A percentile compares a stretch with the other conserved stretches of the same genome.
Evolutionary conservation across 2,113 vertebrate species (phyloP).

Genomic region (Trinectes maculatus): DNA sequence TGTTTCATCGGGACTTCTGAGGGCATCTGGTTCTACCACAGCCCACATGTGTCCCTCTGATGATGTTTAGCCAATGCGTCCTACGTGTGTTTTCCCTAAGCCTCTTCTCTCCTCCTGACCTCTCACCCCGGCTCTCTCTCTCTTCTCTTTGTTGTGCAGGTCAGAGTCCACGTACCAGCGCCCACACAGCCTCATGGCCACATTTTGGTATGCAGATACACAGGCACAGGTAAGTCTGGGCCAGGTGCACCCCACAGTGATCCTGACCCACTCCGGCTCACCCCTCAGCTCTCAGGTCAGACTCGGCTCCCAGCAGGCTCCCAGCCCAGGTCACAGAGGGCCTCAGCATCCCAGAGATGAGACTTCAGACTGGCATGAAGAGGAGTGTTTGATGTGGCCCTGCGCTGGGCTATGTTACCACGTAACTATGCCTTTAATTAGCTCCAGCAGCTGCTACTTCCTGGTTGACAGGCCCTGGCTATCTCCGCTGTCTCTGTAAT

Average conservation of each 20-base stretch:
- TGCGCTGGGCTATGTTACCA: constrained; percentile 80
- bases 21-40: constrained; percentile 71
- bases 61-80: constrained; percentile 69
- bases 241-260: constrained; percentile 73
- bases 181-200: constrained; percentile 63
- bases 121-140: constrained; percentile 72
- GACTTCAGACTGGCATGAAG: constrained; percentile 77
- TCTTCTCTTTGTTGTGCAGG: constrained; percentile 79
- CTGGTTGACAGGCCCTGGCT: constrained; percentile 78
- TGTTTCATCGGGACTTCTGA: constrained; percentile 58
- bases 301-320: constrained; percentile 71
- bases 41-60: constrained; percentile 70
- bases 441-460: constrained; percentile 87
- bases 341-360: constrained; percentile 77
- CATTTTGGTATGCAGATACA: constrained; percentile 72
- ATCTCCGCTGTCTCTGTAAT: constrained; percentile 83
- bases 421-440: constrained; percentile 87
- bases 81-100: constrained; percentile 71
- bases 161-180: constrained; percentile 67
- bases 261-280: constrained; percentile 63
- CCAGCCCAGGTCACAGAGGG: constrained; percentile 75
- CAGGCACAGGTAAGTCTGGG: constrained; percentile 77
- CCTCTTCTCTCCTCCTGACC: constrained; percentile 69
- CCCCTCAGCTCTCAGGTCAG: constrained; percentile 74
- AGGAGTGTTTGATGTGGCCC: constrained; percentile 82